phyloP scores from a whole-genome alignment of 1,140 invertebrate species.

The Aleiodes sp. region DNA sequence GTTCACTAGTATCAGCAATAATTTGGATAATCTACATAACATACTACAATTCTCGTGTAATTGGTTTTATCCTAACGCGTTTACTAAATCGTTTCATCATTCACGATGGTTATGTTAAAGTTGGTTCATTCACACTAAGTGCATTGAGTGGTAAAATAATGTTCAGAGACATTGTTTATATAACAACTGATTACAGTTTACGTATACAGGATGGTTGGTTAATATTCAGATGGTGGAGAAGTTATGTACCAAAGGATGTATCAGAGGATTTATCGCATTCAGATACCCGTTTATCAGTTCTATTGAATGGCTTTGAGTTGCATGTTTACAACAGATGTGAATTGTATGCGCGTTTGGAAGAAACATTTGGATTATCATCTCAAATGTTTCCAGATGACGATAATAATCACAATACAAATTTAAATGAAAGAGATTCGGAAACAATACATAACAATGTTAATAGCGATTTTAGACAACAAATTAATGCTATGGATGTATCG shows the following conservation, averaged over 20 bases:
- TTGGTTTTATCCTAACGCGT: slow-evolving; percentile 89
- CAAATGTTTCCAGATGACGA: slow-evolving; percentile 74
- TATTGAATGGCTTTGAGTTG: slow-evolving; percentile 95
- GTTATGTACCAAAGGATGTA: slow-evolving; percentile 93
- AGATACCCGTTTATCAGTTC: slow-evolving; percentile 91
- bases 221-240: slow-evolving; percentile 97
- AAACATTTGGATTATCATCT: slow-evolving; percentile 85
- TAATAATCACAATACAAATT: slow-evolving; percentile 51
- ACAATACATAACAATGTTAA: slow-evolving; percentile 61
- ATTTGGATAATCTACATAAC: slow-evolving; percentile 93
- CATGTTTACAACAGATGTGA: slow-evolving; percentile 95
- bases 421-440: slow-evolving; percentile 59
- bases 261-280: slow-evolving; percentile 96
- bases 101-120: slow-evolving; percentile 86
- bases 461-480: slow-evolving; percentile 71
- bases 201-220: slow-evolving; percentile 96
- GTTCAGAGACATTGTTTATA: slow-evolving; percentile 96
- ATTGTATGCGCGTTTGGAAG: slow-evolving; percentile 88
- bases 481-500: slow-evolving; percentile 70
- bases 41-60: slow-evolving; percentile 93
- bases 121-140: slow-evolving; percentile 95
- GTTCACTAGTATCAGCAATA: slow-evolving; percentile 82
- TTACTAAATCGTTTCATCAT: slow-evolving; percentile 89
- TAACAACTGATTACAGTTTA: slow-evolving; percentile 93
- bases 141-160: slow-evolving; percentile 97